phyloP scores from a whole-genome alignment of 2,113 vertebrate species.

The Eulemur rufifrons region DNA sequence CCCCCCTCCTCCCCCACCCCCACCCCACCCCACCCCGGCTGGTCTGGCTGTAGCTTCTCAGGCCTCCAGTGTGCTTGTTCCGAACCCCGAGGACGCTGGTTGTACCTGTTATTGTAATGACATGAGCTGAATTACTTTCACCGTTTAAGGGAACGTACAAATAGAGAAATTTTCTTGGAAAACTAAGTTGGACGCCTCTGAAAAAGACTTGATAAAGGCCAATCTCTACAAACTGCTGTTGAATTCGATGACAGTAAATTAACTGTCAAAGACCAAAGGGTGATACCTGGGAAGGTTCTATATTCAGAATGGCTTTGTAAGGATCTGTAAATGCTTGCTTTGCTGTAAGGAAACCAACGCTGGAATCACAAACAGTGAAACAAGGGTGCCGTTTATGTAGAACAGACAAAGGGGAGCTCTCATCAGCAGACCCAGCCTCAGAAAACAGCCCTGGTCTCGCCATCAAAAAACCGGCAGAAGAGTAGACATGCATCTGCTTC shows the following conservation, averaged over 20 bases:
- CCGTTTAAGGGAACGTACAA: background rate
- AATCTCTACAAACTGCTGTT: background rate
- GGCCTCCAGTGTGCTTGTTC: background rate
- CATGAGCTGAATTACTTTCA: background rate
- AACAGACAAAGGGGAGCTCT: background rate
- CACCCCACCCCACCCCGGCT: no score
- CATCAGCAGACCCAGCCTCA: background rate
- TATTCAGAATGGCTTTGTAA: background rate
- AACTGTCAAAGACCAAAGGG: background rate
- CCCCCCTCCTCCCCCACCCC: no score
- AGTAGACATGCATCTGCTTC: background rate
- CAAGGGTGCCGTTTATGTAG: background rate
- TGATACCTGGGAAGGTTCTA: background rate
- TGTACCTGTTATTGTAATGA: background rate
- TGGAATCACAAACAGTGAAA: background rate
- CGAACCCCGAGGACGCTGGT: no score
- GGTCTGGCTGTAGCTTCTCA: background rate
- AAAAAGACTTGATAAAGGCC: constrained; percentile 10
- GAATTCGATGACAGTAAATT: background rate
- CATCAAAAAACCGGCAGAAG: background rate
- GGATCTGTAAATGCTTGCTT: background rate
- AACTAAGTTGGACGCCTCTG: background rate
- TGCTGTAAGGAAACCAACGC: background rate
- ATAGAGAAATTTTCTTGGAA: background rate
- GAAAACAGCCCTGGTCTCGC: background rate